These are phyloP conservation scores for Fundulus diaphanus DNA, from an alignment of 2,797 vertebrate genomes.

Conservation along the genomic window DNA sequence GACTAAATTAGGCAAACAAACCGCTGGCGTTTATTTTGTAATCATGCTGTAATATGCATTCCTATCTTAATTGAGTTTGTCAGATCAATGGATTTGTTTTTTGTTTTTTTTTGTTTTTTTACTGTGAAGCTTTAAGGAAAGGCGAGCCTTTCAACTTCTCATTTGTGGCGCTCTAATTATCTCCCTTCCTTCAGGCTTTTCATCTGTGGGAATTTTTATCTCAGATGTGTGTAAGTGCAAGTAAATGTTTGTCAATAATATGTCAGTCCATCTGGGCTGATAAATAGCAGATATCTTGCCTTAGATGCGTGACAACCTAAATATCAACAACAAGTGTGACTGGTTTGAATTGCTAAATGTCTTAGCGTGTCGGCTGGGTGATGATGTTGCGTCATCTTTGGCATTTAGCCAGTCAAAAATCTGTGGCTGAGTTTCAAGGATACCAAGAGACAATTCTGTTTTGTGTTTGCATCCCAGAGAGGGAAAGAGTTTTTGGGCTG, in stretches of 20 bases:
- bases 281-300: constrained; percentile 52
- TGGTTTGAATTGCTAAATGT: constrained; percentile 22
- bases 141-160: constrained; percentile 47
- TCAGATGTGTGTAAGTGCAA: constrained; percentile 64
- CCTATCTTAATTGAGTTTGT: constrained; percentile 59
- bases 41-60: constrained; percentile 52
- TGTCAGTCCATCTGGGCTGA: constrained; percentile 52
- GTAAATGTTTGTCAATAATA: constrained; percentile 69
- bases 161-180: constrained; percentile 56
- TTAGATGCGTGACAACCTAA: constrained; percentile 57
- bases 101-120: constrained; percentile 49
- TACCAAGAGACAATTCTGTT: neutral
- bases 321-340: constrained; percentile 47
- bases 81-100: constrained; percentile 59
- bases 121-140: constrained; percentile 47
- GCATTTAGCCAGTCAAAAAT: constrained; percentile 16
- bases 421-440: constrained; percentile 13
- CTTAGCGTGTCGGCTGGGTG: constrained; percentile 11
- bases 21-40: constrained; percentile 45
- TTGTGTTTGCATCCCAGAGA: neutral
- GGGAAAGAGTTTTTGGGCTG: neutral
- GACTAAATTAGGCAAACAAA: constrained; percentile 48
- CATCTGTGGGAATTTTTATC: constrained; percentile 60
- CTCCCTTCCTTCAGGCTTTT: constrained; percentile 52
- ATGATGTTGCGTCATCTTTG: constrained; percentile 29